Evolutionary conservation across 2,888 invertebrate species (phyloP), one percentile per base, ranked within the genome.

Genomic region (Melanargia galathea): DNA sequence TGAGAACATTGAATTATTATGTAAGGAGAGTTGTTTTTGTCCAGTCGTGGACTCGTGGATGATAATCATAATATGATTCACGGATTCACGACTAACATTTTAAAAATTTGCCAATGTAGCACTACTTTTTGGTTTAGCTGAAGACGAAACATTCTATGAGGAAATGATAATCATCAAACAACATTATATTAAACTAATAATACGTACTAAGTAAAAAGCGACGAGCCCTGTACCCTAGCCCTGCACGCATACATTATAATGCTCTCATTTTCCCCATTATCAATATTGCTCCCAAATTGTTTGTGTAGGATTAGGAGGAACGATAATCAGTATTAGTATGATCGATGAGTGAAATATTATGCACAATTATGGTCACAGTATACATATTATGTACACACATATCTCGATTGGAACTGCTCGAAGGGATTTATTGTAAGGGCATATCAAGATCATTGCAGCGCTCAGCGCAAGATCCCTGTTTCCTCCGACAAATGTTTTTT

Each of bases 201-300:
- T 6, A 26, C 26, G 4, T 26, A 26, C 26, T 49, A 13, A 7
- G 20, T 1, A 20, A 45, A 45, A 7, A 3, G 8, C 20, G 2
- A 20, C 8, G 5, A 24, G 20, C 6, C 6, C 18, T 45, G 11
- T 20, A 8, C 46, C 22, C 46, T 22, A 20, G 7, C 20, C 10
- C 16, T 16, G 8, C 43, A 16, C 43, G 5, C 16, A 16, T 45
- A 45, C 8, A 26, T 55, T 56, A 64, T 58, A 51, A 40, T 35
- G 33, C 30, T 64, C 40, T 58, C n/a, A 43, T 46, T 52, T 58
- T 52, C 10, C 43, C 55, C 33, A n/a, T 52, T 54, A 65, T 62
- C 51, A 40, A 55, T 55, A 40, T 40, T 40, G 40, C 38, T 24
- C 55, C 45, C 11, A 54, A 64, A 65, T 48, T 45, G 16, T 40